A percentile compares a stretch with the other conserved stretches of the same genome.
Evolutionary conservation across 2,797 vertebrate genomes (phyloP).

Genomic region (Onychomys arenicola): DNA sequence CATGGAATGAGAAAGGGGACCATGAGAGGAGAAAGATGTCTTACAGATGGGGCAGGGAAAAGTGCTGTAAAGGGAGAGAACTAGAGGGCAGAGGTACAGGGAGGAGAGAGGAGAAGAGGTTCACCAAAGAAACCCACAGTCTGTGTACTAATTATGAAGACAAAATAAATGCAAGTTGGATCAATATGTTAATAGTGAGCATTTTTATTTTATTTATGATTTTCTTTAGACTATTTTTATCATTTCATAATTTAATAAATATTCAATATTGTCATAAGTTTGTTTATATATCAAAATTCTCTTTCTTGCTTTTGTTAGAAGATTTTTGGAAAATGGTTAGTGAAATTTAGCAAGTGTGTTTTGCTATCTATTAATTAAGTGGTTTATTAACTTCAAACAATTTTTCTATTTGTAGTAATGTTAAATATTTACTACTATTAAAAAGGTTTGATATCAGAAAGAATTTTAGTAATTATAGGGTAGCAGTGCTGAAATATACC

Average conservation of each 20-base stretch:
- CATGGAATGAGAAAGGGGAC: not conserved
- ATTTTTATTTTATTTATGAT: not conserved
- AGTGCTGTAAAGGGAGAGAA: not conserved
- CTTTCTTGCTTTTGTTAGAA: not conserved
- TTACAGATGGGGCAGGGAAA: no score
- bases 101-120: not conserved
- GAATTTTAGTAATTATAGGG: not conserved
- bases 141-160: not conserved
- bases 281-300: not conserved
- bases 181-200: not conserved
- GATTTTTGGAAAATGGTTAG: not conserved
- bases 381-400: not conserved
- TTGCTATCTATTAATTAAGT: not conserved
- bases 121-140: not conserved
- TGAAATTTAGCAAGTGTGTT: not conserved
- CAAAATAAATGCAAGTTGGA: not conserved
- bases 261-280: not conserved
- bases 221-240: not conserved
- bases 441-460: not conserved
- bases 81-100: not conserved
- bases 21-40: not conserved
- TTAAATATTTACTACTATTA: not conserved
- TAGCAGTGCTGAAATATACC: not conserved
- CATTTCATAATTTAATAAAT: slow-evolving; percentile 40
- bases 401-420: not conserved